These are phyloP conservation scores for Rhombomys opimus DNA, from an alignment of 2,113 vertebrate genomes.

Conservation along the genomic window DNA sequence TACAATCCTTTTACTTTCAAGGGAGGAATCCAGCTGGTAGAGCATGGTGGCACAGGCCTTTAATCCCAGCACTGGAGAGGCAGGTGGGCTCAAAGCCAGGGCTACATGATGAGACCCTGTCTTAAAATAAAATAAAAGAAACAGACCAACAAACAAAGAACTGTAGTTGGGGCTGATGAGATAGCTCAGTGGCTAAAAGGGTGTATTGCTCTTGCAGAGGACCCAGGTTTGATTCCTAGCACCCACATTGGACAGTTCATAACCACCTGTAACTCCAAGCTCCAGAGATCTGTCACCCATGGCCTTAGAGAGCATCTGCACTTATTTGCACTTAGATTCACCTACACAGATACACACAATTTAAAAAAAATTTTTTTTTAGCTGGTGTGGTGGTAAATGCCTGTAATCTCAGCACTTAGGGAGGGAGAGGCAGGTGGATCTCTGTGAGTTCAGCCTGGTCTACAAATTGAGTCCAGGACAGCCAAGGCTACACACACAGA, in stretches of 20 bases:
- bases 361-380: not conserved
- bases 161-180: not conserved
- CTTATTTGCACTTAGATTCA: not conserved
- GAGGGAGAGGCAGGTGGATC: too few species aligned
- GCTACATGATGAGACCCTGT: not conserved
- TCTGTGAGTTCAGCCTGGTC: too few species aligned
- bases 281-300: not conserved
- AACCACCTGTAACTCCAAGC: not conserved
- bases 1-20: not conserved
- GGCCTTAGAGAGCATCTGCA: not conserved
- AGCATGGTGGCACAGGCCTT: not conserved
- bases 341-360: not conserved
- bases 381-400: too few species aligned
- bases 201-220: not conserved
- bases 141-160: not conserved
- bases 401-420: too few species aligned
- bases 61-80: not conserved
- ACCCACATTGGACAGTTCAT: not conserved
- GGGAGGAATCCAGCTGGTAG: not conserved
- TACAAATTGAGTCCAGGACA: too few species aligned
- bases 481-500: too few species aligned
- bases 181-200: not conserved
- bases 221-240: not conserved
- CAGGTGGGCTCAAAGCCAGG: not conserved
- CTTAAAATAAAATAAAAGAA: not conserved